These are phyloP conservation scores for Agrilus cyanescens DNA, from an alignment of 2,888 invertebrate species.

Conservation along the genomic window DNA sequence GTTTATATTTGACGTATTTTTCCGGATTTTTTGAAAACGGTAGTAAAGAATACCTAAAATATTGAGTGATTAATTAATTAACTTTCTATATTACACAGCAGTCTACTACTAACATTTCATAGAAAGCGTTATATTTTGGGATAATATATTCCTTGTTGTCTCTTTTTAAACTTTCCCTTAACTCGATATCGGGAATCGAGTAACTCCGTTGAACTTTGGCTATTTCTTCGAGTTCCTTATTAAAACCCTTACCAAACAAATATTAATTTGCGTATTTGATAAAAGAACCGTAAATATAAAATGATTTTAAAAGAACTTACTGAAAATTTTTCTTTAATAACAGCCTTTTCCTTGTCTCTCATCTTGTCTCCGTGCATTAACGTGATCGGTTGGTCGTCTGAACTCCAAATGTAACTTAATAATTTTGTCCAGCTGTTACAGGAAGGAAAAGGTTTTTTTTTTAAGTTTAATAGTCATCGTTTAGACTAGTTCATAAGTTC, in stretches of 20 bases:
- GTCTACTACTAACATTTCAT: slow-evolving; percentile 45
- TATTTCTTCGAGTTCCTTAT: slow-evolving; percentile 90
- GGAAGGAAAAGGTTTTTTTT: no score
- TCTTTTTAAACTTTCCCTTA: slow-evolving; percentile 75
- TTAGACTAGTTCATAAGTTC: no score
- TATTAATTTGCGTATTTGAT: not conserved
- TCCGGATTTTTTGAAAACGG: slow-evolving; percentile 88
- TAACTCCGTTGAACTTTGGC: slow-evolving; percentile 76
- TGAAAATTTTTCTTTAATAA: slow-evolving; percentile 80
- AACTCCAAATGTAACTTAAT: slow-evolving; percentile 56
- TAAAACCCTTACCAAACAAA: slow-evolving; percentile 61
- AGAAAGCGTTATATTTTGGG: slow-evolving; percentile 74
- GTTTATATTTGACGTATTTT: slow-evolving; percentile 85
- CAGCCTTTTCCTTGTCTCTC: slow-evolving; percentile 74
- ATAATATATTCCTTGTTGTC: slow-evolving; percentile 83
- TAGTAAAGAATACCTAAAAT: slow-evolving; percentile 51
- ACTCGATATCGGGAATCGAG: slow-evolving; percentile 84
- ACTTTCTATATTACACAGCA: slow-evolving; percentile 1
- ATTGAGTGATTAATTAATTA: slow-evolving; percentile 2
- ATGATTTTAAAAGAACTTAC: slow-evolving; percentile 39
- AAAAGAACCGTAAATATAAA: slow-evolving; percentile 7
- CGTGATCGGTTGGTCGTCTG: slow-evolving; percentile 54
- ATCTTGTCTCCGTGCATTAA: slow-evolving; percentile 50
- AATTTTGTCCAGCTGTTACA: slow-evolving; percentile 70
- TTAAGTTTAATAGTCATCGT: no score